Conservation (phyloP, 2,797 vertebrate genomes). For the Urophycis tenuis region DNA sequence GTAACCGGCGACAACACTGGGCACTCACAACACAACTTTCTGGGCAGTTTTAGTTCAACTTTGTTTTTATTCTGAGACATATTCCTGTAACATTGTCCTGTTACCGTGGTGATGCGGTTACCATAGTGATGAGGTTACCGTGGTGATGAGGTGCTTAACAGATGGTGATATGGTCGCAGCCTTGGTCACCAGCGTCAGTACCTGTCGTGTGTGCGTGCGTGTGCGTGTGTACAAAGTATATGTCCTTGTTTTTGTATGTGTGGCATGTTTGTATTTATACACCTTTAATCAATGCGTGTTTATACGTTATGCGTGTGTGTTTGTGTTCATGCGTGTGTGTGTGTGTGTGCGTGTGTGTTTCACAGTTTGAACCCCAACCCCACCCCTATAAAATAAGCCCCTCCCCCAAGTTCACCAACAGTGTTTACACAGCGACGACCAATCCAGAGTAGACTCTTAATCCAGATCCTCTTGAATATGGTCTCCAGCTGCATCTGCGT, state of each 20-base stretch:
- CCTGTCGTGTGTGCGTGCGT: background rate
- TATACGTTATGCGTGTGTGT: background rate
- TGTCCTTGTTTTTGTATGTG: background rate
- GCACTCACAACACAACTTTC: background rate
- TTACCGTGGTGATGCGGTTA: background rate
- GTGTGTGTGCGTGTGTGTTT: background rate
- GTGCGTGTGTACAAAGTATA: background rate
- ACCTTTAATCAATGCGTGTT: background rate
- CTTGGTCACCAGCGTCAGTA: background rate
- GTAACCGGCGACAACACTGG: background rate
- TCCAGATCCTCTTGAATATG: background rate
- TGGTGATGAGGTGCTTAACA: background rate
- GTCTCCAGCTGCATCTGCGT: background rate
- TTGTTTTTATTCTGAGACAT: background rate
- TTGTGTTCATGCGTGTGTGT: background rate
- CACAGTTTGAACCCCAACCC: constrained; percentile 2
- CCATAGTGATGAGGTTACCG: background rate
- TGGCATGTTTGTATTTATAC: background rate
- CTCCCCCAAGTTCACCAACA: background rate
- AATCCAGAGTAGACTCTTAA: background rate
- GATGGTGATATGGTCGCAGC: constrained; percentile 1
- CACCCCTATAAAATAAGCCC: background rate
- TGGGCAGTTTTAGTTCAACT: background rate
- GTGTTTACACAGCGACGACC: background rate
- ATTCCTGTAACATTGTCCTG: constrained; percentile 1